Evolutionary conservation across 2,888 invertebrate genomes (phyloP).

Genomic region (Marronus borbonicus): DNA sequence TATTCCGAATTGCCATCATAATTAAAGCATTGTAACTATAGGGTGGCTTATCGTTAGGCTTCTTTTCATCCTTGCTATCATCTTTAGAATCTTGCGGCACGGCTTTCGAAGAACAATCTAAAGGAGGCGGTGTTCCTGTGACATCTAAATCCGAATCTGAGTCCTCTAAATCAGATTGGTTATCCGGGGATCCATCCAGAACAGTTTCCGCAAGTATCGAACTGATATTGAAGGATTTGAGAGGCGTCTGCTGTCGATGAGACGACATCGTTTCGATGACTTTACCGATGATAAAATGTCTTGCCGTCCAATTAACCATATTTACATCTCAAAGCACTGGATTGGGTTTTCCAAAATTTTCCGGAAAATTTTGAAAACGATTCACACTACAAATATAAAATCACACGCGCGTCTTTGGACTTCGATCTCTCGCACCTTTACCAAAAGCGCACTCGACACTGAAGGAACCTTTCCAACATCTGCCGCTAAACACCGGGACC

Average conservation of each 20-base stretch:
- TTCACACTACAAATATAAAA: background rate
- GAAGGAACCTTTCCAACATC: slow-evolving; percentile 37
- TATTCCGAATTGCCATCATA: slow-evolving; percentile 98
- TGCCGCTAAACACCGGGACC: slow-evolving; percentile 36
- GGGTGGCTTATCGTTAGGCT: slow-evolving; percentile 93
- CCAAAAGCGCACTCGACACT: slow-evolving; percentile 22
- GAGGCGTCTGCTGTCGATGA: slow-evolving; percentile 70
- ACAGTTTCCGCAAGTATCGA: slow-evolving; percentile 83
- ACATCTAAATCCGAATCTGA: slow-evolving; percentile 81
- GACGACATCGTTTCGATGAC: slow-evolving; percentile 69
- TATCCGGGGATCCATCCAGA: slow-evolving; percentile 56
- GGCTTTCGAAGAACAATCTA: slow-evolving; percentile 76
- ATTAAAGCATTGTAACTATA: slow-evolving; percentile 99
- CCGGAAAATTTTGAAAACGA: slow-evolving; percentile 10
- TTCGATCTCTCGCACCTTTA: slow-evolving; percentile 12
- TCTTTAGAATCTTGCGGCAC: slow-evolving; percentile 63
- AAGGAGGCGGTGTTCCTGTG: slow-evolving; percentile 82
- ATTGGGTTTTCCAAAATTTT: background rate
- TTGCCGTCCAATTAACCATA: slow-evolving; percentile 58
- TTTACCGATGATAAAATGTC: slow-evolving; percentile 37
- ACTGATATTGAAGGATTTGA: slow-evolving; percentile 87
- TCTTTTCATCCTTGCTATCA: slow-evolving; percentile 72
- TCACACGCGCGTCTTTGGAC: background rate
- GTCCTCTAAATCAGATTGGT: slow-evolving; percentile 72
- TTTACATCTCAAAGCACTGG: slow-evolving; percentile 56